Evolutionary conservation across 2,797 vertebrate species (phyloP).

Genomic region (Amniataba percoides): DNA sequence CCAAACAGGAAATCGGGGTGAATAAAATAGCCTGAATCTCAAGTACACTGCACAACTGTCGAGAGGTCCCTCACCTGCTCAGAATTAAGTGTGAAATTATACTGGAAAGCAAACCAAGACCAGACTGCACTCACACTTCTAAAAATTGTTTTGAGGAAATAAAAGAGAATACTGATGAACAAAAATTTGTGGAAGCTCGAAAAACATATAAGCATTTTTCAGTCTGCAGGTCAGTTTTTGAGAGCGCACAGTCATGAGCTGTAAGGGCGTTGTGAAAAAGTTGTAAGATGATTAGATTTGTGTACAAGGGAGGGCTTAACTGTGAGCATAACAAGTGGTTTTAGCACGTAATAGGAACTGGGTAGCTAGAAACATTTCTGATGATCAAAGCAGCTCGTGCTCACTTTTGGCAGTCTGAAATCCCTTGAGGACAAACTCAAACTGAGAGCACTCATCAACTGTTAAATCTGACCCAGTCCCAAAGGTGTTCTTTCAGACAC

Average conservation of each 20-base stretch:
- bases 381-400: neutral
- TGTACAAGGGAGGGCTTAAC: too few relatives aligned
- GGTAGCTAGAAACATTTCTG: neutral
- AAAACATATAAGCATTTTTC: neutral
- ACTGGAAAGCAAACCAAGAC: conserved; percentile 60
- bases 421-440: neutral
- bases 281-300: neutral
- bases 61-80: conserved; percentile 47
- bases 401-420: neutral
- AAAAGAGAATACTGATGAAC: neutral
- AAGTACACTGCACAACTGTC: conserved; percentile 56
- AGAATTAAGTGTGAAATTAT: conserved; percentile 77
- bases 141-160: conserved; percentile 46
- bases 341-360: neutral
- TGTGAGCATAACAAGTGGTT: neutral
- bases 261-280: neutral
- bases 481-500: neutral
- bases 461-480: neutral
- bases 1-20: conserved; percentile 70
- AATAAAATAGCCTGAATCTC: conserved; percentile 68
- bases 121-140: conserved; percentile 32
- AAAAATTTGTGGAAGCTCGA: neutral
- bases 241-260: neutral
- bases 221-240: neutral
- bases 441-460: neutral